A percentile compares a stretch with the other conserved stretches of the same genome.
Evolutionary conservation across 2,113 vertebrate species (phyloP).

Genomic region (Rostratula benghalensis): DNA sequence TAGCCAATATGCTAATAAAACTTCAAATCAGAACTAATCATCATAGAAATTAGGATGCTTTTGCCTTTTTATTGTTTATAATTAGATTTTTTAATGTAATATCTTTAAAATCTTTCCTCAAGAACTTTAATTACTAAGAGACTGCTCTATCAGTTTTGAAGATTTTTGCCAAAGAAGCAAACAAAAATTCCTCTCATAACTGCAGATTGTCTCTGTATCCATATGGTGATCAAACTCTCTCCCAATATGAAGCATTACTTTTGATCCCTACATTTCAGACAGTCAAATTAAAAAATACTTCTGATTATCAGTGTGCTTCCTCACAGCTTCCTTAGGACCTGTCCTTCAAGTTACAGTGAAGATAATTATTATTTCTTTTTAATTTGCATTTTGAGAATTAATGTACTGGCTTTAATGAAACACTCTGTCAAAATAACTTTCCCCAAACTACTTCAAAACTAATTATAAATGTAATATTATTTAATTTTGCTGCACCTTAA

Average conservation of each 20-base stretch:
- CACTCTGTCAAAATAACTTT: neutral
- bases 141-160: neutral
- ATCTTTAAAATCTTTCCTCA: neutral
- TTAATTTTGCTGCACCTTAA: slow-evolving; percentile 9
- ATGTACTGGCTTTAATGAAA: neutral
- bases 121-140: neutral
- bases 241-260: neutral
- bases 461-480: neutral
- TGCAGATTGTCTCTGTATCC: neutral
- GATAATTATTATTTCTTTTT: neutral
- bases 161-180: neutral
- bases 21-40: neutral
- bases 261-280: neutral
- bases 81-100: neutral
- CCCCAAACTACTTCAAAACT: neutral
- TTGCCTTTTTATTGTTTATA: neutral
- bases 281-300: neutral
- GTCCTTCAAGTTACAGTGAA: neutral
- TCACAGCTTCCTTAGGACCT: neutral
- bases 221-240: neutral
- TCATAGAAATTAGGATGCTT: neutral
- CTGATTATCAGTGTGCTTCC: neutral
- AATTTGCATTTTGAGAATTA: neutral
- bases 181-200: neutral
- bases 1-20: neutral